phyloP scores from a whole-genome alignment of 2,888 invertebrate species.

The Heliconius sara region DNA sequence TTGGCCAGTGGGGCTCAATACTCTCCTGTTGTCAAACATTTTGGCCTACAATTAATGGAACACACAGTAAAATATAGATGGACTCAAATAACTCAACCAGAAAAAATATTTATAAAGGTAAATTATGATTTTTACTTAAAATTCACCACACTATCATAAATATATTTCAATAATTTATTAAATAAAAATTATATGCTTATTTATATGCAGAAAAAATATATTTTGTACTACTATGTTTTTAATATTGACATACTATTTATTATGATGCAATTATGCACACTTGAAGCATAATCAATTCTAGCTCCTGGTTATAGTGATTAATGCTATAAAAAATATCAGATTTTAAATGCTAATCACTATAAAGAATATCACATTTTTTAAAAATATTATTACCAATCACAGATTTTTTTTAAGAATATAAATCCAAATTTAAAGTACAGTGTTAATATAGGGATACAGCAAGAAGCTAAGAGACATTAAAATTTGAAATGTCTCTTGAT shows the following conservation, averaged over 20 bases:
- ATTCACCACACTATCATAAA: not conserved
- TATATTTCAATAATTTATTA: not conserved
- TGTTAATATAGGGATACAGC: too few relatives aligned
- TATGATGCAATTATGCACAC: not conserved
- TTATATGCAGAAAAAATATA: not conserved
- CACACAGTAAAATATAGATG: conserved; percentile 96
- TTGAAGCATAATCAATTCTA: not conserved
- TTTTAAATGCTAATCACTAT: not conserved
- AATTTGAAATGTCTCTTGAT: not conserved
- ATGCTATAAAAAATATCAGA: not conserved
- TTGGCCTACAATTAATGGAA: conserved; percentile 96
- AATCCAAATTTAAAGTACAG: too few relatives aligned
- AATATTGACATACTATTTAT: not conserved
- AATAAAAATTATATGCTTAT: not conserved
- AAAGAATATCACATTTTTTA: not conserved
- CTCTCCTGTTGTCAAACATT: conserved; percentile 92
- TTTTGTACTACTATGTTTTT: not conserved
- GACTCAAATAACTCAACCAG: conserved; percentile 93
- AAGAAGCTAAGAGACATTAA: too few relatives aligned
- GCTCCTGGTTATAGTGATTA: not conserved
- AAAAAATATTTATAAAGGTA: conserved; percentile 94
- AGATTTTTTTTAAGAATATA: too few relatives aligned
- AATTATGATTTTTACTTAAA: conserved; percentile 25
- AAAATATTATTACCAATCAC: too few relatives aligned
- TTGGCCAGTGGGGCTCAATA: conserved; percentile 90